phyloP scores from a whole-genome alignment of 2,113 vertebrate species.

The Xenus cinereus region DNA sequence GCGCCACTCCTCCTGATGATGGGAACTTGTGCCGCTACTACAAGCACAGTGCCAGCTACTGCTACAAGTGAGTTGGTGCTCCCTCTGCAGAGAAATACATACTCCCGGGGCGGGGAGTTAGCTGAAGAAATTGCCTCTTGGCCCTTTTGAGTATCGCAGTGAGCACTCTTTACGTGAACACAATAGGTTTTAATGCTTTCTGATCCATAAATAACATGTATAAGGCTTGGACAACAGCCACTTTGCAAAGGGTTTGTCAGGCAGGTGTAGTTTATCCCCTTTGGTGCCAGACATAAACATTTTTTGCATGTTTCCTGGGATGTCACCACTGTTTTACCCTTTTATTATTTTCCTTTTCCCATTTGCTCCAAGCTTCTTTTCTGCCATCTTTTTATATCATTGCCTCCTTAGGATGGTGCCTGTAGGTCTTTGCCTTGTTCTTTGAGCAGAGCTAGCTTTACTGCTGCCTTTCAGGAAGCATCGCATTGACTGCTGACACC shows the following conservation, averaged over 20 bases:
- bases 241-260: not conserved
- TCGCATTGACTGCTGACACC: not conserved
- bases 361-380: not conserved
- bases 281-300: not conserved
- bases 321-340: not conserved
- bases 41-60: conserved; percentile 89
- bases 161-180: not conserved
- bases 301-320: not conserved
- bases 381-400: not conserved
- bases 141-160: not conserved
- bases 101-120: not conserved
- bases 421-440: not conserved
- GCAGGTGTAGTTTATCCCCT: not conserved
- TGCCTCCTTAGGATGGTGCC: not conserved
- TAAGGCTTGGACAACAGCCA: not conserved
- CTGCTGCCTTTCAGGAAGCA: not conserved
- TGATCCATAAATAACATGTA: not conserved
- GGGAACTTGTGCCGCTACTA: conserved; percentile 92
- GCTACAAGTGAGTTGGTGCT: conserved; percentile 88
- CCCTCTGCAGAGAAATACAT: not conserved
- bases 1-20: conserved; percentile 90
- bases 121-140: not conserved
- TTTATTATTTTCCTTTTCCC: not conserved
- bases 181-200: not conserved
- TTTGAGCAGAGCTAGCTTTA: not conserved